These are phyloP conservation scores for Coleophora deauratella DNA, from an alignment of 2,888 invertebrate species.

Conservation along the genomic window DNA sequence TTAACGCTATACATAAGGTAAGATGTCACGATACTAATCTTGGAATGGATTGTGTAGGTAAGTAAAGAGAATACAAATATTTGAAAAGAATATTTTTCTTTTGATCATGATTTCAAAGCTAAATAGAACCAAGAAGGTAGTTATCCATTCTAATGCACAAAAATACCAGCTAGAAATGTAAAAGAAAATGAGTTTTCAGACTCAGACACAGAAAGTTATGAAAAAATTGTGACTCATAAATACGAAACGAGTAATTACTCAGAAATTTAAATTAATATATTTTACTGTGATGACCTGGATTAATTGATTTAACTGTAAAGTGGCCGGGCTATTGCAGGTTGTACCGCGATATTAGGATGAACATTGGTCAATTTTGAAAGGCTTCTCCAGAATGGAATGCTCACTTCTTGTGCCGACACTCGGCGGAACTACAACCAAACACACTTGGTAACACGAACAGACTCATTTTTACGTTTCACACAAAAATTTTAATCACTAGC, in stretches of 20 bases:
- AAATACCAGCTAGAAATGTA: neutral
- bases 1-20: conserved; percentile 2
- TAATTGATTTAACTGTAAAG: neutral
- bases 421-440: no score
- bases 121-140: conserved; percentile 1
- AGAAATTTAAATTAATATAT: no score
- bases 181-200: neutral
- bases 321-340: conserved; percentile 1
- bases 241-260: neutral
- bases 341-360: conserved; percentile 10
- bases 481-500: conserved; percentile 9
- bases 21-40: conserved; percentile 1
- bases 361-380: conserved; percentile 6
- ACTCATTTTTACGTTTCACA: conserved; percentile 9
- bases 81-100: conserved; percentile 2
- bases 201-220: no score
- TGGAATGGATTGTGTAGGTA: conserved; percentile 2
- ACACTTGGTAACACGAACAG: no score
- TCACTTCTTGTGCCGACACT: conserved; percentile 5
- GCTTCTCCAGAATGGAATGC: conserved; percentile 6
- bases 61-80: conserved; percentile 4
- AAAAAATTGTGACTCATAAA: no score
- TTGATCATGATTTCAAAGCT: neutral
- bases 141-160: neutral
- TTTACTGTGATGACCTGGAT: no score